Evolutionary conservation across 2,113 vertebrate genomes (phyloP), one percentile per base, ranked within the genome.

Genomic region (Pelusios castaneus): DNA sequence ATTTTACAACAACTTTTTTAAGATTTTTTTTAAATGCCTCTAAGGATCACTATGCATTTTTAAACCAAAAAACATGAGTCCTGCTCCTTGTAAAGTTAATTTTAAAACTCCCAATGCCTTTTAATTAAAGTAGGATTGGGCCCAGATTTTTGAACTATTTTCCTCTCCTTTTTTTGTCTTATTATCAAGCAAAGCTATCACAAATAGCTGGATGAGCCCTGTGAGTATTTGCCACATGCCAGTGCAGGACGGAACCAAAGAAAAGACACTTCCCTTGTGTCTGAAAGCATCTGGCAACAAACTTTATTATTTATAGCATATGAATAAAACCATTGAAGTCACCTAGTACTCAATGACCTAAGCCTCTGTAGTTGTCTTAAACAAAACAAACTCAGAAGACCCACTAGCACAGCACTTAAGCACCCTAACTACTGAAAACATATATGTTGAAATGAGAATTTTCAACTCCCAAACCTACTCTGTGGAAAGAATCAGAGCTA

Each of bases 251-350:
- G 51, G 16, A 24, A 51, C 5, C 2, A 1, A 89, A 56, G 21
- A 51, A 52, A 78, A 60, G 2, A 75, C 1, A 4, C 43, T 82
- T 92, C 47, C 83, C 38, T 8, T 1, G 24, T 73, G 24, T 58
- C 34, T 51, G 11, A 31, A 51, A 80, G n/a, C 88, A 17, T 58
- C 25, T 58, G 55, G 2, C 1, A 80, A 41, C 4, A 1, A 45
- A 19, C 24, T 94, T 91, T 79, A 88, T 91, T 92, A 88, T 95
- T 93, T 84, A 92, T 7, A 81, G 9, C 60, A n/a, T 91, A 29
- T 95, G 63, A 93, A 85, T 89, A 92, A 95, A 80, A 38, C n/a
- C 49, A 52, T 83, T 47, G 85, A 70, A 29, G 21, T 51, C 91
- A 92, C 55, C 67, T 63, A 52, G 27, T 63, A 91, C 70, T 75